Conservation (phyloP, 2,888 invertebrate species). For the Apoderus coryli region DNA sequence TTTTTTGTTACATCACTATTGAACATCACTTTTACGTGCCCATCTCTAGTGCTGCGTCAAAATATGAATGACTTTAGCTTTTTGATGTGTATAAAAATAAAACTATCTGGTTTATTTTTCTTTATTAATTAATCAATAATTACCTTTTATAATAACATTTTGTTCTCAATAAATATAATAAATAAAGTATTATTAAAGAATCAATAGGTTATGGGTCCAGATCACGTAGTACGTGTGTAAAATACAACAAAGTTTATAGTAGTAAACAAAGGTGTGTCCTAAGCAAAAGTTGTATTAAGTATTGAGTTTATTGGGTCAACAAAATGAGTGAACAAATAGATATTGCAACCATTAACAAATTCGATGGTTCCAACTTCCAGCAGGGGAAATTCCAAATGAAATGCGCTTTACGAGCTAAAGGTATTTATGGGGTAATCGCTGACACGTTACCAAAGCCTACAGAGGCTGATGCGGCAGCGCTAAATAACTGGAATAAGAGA, state of each 20-base stretch:
- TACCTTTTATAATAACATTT: too few species aligned
- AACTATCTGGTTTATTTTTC: too few species aligned
- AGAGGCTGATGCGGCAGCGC: neutral
- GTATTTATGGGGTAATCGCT: slow-evolving; percentile 3
- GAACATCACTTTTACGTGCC: too few species aligned
- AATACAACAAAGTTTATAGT: neutral
- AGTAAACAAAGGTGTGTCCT: too few species aligned
- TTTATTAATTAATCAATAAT: too few species aligned
- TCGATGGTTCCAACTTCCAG: slow-evolving; percentile 14
- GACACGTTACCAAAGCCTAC: slow-evolving; percentile 2
- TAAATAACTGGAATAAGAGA: slow-evolving; percentile 13
- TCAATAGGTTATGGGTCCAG: slow-evolving; percentile 8
- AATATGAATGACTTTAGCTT: too few species aligned
- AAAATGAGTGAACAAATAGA: slow-evolving; percentile 3
- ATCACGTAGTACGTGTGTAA: neutral
- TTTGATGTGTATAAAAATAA: too few species aligned
- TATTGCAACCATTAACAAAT: slow-evolving; percentile 7
- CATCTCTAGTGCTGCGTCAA: too few species aligned
- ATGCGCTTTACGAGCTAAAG: slow-evolving; percentile 14
- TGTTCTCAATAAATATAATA: too few species aligned
- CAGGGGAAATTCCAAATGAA: slow-evolving; percentile 17
- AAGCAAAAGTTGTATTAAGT: too few species aligned
- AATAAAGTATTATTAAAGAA: neutral
- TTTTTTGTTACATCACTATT: too few species aligned
- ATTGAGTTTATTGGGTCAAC: neutral